Evolutionary conservation across 2,797 vertebrate genomes (phyloP).

Genomic region (Chrysolophus pictus): DNA sequence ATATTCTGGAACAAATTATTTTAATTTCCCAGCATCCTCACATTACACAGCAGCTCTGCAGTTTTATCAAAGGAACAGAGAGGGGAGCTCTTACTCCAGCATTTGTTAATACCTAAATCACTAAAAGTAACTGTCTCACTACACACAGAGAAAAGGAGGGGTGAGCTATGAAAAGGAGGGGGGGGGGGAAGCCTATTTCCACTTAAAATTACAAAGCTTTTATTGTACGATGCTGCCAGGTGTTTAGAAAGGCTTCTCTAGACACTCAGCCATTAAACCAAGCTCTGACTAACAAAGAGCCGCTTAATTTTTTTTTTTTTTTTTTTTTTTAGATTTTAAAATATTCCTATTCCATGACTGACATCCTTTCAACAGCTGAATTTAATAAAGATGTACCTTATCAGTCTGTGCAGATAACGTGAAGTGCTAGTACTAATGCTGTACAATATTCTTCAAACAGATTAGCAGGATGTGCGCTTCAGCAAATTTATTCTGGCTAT

Average conservation of each 20-base stretch:
- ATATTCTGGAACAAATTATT: slow-evolving; percentile 2
- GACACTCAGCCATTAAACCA: slow-evolving; percentile 83
- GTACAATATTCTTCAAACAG: slow-evolving; percentile 91
- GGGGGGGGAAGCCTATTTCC: slow-evolving; percentile 83
- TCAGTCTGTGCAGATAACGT: slow-evolving; percentile 91
- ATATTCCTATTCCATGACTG: slow-evolving; percentile 89
- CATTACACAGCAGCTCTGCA: slow-evolving; percentile 67
- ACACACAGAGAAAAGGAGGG: slow-evolving; percentile 68
- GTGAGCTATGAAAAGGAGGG: too few species aligned
- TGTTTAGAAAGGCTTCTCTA: slow-evolving; percentile 82
- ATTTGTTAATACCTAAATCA: slow-evolving; percentile 42
- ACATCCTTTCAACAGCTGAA: slow-evolving; percentile 90
- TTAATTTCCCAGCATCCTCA: slow-evolving; percentile 42
- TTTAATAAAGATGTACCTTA: slow-evolving; percentile 99
- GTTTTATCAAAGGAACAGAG: slow-evolving; percentile 84
- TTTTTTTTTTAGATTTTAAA: slow-evolving; percentile 85
- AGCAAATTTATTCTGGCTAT: slow-evolving; percentile 89
- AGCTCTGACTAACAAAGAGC: slow-evolving; percentile 82
- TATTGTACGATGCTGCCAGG: slow-evolving; percentile 82
- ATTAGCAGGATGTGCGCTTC: slow-evolving; percentile 87
- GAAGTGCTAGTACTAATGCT: slow-evolving; percentile 91
- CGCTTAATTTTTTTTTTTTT: slow-evolving; percentile 82
- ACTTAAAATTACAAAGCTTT: slow-evolving; percentile 88
- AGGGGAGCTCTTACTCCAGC: slow-evolving; percentile 97
- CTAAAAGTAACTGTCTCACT: slow-evolving; percentile 65